A percentile compares a stretch with the other conserved stretches of the same genome.
phyloP scores from a whole-genome alignment of 1,140 invertebrate genomes.

The Choristoneura fumiferana region DNA sequence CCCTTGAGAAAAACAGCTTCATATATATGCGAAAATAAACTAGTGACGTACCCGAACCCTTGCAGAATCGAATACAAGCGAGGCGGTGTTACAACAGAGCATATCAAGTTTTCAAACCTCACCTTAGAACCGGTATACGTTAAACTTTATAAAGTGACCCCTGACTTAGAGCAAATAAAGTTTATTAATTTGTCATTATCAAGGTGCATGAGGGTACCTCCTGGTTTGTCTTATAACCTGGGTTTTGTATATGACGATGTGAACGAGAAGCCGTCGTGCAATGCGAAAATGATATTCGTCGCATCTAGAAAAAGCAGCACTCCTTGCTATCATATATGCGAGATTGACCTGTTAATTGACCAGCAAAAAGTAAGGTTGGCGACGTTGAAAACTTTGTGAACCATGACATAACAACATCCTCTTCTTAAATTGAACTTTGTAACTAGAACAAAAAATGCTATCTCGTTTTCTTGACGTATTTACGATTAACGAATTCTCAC shows the following conservation, averaged over 20 bases:
- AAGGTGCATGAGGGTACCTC: conserved; percentile 56
- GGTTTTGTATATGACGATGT: conserved; percentile 55
- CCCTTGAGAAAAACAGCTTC: conserved; percentile 61
- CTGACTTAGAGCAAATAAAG: conserved; percentile 59
- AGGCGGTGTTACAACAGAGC: conserved; percentile 46
- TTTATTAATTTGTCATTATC: conserved; percentile 56
- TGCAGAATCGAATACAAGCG: conserved; percentile 48
- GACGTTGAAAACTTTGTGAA: too few relatives aligned
- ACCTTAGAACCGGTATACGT: conserved; percentile 54
- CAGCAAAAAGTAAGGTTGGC: conserved; percentile 41
- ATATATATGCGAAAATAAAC: conserved; percentile 52
- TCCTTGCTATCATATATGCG: conserved; percentile 65
- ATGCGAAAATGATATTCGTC: conserved; percentile 57
- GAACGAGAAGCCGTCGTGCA: conserved; percentile 44
- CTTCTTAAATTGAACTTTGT: too few relatives aligned
- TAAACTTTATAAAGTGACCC: conserved; percentile 53
- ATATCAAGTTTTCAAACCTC: conserved; percentile 54
- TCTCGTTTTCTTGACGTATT: too few relatives aligned
- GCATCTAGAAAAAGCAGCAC: conserved; percentile 57
- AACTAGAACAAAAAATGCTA: too few relatives aligned
- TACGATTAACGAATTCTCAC: too few relatives aligned
- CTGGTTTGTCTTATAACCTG: conserved; percentile 55
- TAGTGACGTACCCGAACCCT: conserved; percentile 53
- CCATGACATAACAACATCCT: too few relatives aligned
- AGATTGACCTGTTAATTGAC: conserved; percentile 52